Evolutionary conservation across 1,140 invertebrate species (phyloP), one percentile per base, ranked within the genome.

Genomic region (Drosophila yakuba): DNA sequence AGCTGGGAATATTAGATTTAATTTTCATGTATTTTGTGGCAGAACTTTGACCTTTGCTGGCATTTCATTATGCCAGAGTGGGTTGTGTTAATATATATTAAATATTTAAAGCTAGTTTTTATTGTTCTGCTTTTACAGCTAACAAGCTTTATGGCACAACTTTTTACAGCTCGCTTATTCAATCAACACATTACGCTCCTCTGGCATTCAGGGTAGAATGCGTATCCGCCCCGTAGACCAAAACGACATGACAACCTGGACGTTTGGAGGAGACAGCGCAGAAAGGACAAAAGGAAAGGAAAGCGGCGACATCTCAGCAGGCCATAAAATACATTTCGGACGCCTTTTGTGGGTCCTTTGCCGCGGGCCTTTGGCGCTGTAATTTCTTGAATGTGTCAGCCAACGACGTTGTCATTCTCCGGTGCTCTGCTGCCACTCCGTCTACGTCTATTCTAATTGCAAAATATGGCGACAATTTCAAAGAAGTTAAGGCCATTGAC

Each of bases 391-490:
- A 88, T 88, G 83, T 86, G 84, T 86, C 83, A 81, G 23, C 11
- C 38, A 41, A 32, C 43, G 56, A 14, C 47, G 44, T 35, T 52
- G 41, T 62, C 58, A 73, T 73, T 48, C 54, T 47, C 32, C 5
- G 14, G n/a, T n/a, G 36, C 63, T 28, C 63, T 60, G 1, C 43
- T 50, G 41, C 47, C 35, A 15, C 15, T 10, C 36, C 10, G 17
- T 74, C 71, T 43, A 35, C 64, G 66, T 71, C 67, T 52, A 60
- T 64, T 76, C 82, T 83, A 90, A 86, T 91, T 90, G 79, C 76
- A 76, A 88, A 91, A 88, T 90, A 90, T 90, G 80, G 81, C 76
- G 79, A 88, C 83, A 89, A 84, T 84, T 86, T 78, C 78, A 80
- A 80, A 89, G 83, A 86, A 78, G 74, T 88, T 88, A 78, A 76